Conservation (phyloP, 2,888 invertebrate genomes). For the Perizoma flavofasciatum region DNA sequence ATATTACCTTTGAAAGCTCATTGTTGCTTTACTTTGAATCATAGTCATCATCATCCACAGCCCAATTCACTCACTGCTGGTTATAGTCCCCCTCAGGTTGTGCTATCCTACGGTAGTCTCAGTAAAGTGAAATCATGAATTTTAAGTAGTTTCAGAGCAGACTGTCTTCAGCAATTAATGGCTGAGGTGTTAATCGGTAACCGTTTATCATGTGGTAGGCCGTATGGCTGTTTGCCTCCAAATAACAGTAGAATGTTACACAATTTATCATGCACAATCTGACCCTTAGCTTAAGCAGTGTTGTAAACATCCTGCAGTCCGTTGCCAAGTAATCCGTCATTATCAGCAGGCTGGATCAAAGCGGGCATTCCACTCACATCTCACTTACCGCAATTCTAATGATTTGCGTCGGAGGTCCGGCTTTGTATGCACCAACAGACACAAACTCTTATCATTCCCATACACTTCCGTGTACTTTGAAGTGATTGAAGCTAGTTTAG, state of each 20-base stretch:
- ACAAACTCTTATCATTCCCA: constrained; percentile 32
- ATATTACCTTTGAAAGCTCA: constrained; percentile 25
- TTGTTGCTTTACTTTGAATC: too few relatives aligned
- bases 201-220: too few relatives aligned
- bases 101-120: too few relatives aligned
- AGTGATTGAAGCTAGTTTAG: constrained; percentile 70
- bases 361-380: constrained; percentile 76
- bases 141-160: too few relatives aligned
- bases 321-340: constrained; percentile 66
- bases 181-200: too few relatives aligned
- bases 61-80: too few relatives aligned
- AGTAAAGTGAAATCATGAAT: too few relatives aligned
- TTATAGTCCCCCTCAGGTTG: neutral
- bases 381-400: constrained; percentile 79
- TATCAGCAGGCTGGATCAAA: constrained; percentile 66
- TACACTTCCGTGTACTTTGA: constrained; percentile 71
- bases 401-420: constrained; percentile 76
- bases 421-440: constrained; percentile 66
- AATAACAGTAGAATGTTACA: constrained; percentile 20
- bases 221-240: neutral
- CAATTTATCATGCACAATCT: constrained; percentile 42
- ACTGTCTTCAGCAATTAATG: too few relatives aligned
- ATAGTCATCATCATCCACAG: neutral
- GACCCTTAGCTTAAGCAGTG: constrained; percentile 45
- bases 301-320: constrained; percentile 51